phyloP scores from a whole-genome alignment of 2,888 invertebrate species.

The Drosophila neonasuta region DNA sequence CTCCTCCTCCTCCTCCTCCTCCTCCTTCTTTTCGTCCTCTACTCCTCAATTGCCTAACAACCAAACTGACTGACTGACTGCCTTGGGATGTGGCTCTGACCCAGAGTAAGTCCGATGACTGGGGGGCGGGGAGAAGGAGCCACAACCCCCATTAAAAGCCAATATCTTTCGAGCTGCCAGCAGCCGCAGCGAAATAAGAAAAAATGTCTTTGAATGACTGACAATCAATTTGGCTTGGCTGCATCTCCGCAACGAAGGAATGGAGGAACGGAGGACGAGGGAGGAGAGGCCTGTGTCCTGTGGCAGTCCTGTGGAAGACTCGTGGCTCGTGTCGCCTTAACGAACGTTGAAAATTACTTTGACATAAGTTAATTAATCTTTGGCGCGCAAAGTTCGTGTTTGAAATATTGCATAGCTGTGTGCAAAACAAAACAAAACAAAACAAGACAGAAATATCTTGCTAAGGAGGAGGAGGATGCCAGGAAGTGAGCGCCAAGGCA shows the following conservation, averaged over 20 bases:
- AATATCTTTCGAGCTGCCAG: constrained; percentile 65
- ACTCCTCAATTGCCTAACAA: constrained; percentile 1
- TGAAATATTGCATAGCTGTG: constrained; percentile 71
- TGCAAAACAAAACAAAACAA: constrained; percentile 34
- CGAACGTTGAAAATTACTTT: constrained; percentile 81
- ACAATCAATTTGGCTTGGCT: constrained; percentile 80
- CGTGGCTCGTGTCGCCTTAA: constrained; percentile 74
- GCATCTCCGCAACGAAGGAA: constrained; percentile 11
- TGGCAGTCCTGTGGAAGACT: constrained; percentile 14
- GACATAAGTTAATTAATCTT: constrained; percentile 82
- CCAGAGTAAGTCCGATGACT: constrained; percentile 57
- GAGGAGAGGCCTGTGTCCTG: too few species aligned
- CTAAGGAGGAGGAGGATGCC: constrained; percentile 40
- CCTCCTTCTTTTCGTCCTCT: not conserved
- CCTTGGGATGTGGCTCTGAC: constrained; percentile 38
- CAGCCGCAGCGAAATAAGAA: constrained; percentile 68
- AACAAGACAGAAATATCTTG: constrained; percentile 46
- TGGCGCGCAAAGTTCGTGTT: constrained; percentile 78
- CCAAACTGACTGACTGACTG: constrained; percentile 1
- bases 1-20: not conserved
- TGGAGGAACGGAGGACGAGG: not conserved
- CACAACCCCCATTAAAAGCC: constrained; percentile 76
- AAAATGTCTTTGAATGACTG: constrained; percentile 81
- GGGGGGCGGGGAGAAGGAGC: not conserved
- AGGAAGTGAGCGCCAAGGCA: constrained; percentile 44